Base-by-base conservation (phyloP, 2,113 vertebrate genomes). In the Paramisgurnus dabryanus region DNA sequence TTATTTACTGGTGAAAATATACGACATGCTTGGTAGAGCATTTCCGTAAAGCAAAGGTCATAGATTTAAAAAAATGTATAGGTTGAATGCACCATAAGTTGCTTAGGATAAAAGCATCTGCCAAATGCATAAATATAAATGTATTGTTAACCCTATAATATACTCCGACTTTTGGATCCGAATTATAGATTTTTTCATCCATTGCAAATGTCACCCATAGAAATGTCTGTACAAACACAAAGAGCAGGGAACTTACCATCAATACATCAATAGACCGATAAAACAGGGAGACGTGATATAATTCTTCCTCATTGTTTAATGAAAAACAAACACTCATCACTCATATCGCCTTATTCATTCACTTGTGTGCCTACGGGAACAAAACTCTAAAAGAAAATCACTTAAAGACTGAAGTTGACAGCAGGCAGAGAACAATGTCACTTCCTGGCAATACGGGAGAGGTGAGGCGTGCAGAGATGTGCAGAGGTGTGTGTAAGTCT, bases 321-420 rank as follows among this genome's bases (percentile, higher is more conserved):
- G 34, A 66, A 66, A 76, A n/a, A 76, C 61, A 66, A 50, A 41
- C 49, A 53, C 22, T 22, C 66, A 40, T 27, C 12, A 18, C 41
- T 41, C n/a, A 40, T 53, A 18, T 72, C 13, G 6, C 55, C 50
- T 61, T 34, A 69, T 61, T 41, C 40, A 69, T 79, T 79, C 67
- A 69, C 45, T 17, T 64, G 65, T 49, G 67, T 49, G 10, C n/a
- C 70, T 49, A 80, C 72, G 70, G 66, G 10, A 57, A 76, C 70
- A 70, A 60, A 75, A 67, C 78, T 65, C 53, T 47, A 67, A 77
- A 80, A 13, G 43, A 80, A 69, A 80, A 73, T 70, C 67, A 64
- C 47, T 76, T 76, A 73, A 64, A 84, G 80, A 84, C 82, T 72
- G 73, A 50, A 80, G 66, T 67, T 84, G 82, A 84, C 82, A 84